A percentile compares a stretch with the other conserved stretches of the same genome.
Conservation (phyloP, 2,888 invertebrate species). For the Apoda limacodes region DNA sequence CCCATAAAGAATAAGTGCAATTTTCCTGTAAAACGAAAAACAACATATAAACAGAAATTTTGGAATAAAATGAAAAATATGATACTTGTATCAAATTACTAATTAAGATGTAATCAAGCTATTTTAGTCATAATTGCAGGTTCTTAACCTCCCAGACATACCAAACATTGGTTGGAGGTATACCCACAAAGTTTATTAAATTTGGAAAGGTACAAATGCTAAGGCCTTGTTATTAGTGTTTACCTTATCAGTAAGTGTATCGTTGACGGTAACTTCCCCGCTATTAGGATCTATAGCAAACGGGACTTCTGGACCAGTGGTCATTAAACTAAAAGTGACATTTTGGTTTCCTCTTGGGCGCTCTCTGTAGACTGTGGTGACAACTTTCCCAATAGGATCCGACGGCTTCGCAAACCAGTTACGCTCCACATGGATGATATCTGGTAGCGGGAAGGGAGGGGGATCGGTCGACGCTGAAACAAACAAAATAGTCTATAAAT, state of each 20-base stretch:
- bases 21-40: conserved; percentile 45
- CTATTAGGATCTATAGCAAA: conserved; percentile 81
- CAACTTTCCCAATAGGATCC: conserved; percentile 78
- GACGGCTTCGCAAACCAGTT: conserved; percentile 81
- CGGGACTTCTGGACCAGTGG: conserved; percentile 70
- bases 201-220: too few relatives aligned
- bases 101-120: too few relatives aligned
- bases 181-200: too few relatives aligned
- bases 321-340: conserved; percentile 78
- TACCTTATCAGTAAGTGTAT: conserved; percentile 82
- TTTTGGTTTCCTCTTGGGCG: conserved; percentile 71
- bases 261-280: conserved; percentile 83
- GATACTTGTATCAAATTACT: too few relatives aligned
- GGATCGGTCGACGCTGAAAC: conserved; percentile 57
- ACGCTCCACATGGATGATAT: conserved; percentile 76
- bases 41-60: too few relatives aligned
- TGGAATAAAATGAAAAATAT: too few relatives aligned
- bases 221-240: too few relatives aligned
- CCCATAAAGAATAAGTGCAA: conserved; percentile 53
- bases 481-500: conserved; percentile 5
- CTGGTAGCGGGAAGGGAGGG: conserved; percentile 72
- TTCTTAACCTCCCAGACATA: too few relatives aligned
- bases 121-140: too few relatives aligned
- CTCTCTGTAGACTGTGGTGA: conserved; percentile 77
- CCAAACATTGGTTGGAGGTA: too few relatives aligned